Evolutionary conservation across 2,113 vertebrate genomes (phyloP), one percentile per base, ranked within the genome.

Genomic region (Gambusia affinis): DNA sequence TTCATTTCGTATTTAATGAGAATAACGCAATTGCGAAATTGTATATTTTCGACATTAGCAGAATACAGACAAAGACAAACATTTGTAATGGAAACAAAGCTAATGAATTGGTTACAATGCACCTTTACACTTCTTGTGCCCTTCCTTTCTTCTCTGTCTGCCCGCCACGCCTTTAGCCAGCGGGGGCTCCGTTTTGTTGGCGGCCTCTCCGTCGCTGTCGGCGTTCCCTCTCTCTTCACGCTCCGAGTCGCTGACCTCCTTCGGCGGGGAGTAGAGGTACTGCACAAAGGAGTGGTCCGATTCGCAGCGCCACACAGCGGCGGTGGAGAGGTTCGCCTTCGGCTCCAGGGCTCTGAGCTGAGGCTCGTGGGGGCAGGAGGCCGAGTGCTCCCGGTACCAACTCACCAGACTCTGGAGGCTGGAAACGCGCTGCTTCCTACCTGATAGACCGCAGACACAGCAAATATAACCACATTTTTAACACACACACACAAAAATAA

Each of bases 311-410:
- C 97, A 98, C 64, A 96, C 86, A 0, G 95, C 96, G 0, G 95
- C 94, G 0, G 95, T 95, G 75, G 95, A 96, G 8, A 95, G 89
- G 80, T 93, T 93, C 2, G 95, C 91, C 19, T 92, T 90, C 2
- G 93, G 94, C 80, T 97, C 95, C 31, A 97, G 90, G 62, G 95
- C 94, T 0, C 90, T 88, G 57, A 97, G 95, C 67, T 94, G 94
- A 0, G 96, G 97, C 82, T 98, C 96, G 0, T 96, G 95, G 0
- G 94, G 93, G 76, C 97, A 97, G 71, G 94, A 95, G 82, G 83
- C 88, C 51, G 87, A 91, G 87, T 98, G 97, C 22, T 96, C 95
- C 86, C 96, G 94, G 31, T 98, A 98, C 97, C 97, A 98, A 68
- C 92, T 92, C 57, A 96, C 95, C 60, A 96, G 89, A 1, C 94